Evolutionary conservation across 1,140 invertebrate species (phyloP), one percentile per base, ranked within the genome.

Genomic region (Leptinotarsa defecta): DNA sequence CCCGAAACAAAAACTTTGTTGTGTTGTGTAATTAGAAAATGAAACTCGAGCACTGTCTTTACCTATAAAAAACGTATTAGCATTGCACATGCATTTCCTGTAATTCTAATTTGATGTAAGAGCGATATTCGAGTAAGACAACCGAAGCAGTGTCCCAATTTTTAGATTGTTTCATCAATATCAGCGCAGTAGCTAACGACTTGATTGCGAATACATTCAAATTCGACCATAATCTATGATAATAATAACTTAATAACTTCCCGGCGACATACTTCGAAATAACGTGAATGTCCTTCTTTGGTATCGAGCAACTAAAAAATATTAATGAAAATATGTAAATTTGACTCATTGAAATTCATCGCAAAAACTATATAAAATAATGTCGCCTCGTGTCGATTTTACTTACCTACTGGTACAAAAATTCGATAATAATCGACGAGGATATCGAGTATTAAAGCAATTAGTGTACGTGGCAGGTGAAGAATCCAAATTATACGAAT

Each of bases 271-370:
- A 57, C 17, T 57, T 57, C 52, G 0, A 57, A 57, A 57, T 57
- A 57, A n/a, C n/a, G 15, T n/a, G 52, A 11, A 5, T 1, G n/a
- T 57, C 52, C 52, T 57, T 57, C 52, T 57, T 15, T 57, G 15
- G 52, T 57, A n/a, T 57, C 13, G 3, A 57, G 11, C n/a, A n/a
- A 57, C 13, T n/a, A 4, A 17, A 57, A 57, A 57, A n/a, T 17
- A 57, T n/a, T n/a, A 57, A 57, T 57, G 52, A 57, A 57, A 57
- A n/a, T 57, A 57, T 57, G 52, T 57, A 57, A 57, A 57, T 57
- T 57, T 4, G 13, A 57, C 15, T 57, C 52, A 57, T 57, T 57
- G 15, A 17, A 57, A 57, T 57, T 57, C 52, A 0, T 57, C 0
- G 52, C n/a, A 57, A 15, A n/a, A n/a, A 57, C 13, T 17, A 57